These are phyloP conservation scores for Notarius lentiginosus DNA, from an alignment of 2,113 vertebrate genomes.

Conservation along the genomic window DNA sequence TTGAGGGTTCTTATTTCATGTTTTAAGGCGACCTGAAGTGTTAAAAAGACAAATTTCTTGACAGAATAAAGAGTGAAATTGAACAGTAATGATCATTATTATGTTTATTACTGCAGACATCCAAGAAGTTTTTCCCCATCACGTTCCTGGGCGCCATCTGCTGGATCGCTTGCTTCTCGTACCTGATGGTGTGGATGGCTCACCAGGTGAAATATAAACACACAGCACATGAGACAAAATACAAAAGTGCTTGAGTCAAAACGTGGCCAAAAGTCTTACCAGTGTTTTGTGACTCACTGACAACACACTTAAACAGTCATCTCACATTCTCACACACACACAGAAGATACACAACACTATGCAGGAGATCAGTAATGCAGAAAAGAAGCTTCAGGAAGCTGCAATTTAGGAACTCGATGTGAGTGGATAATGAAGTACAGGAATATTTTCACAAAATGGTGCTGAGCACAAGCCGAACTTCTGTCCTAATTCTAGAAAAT, in stretches of 20 bases:
- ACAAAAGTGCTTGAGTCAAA: background rate
- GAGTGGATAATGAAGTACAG: background rate
- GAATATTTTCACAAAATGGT: background rate
- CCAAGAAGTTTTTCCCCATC: slow-evolving; percentile 66
- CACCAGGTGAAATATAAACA: slow-evolving; percentile 68
- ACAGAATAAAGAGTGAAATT: background rate
- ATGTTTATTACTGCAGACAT: slow-evolving; percentile 53
- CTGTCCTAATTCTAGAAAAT: slow-evolving; percentile 14
- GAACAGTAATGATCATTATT: background rate
- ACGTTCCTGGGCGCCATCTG: slow-evolving; percentile 71
- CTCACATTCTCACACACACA: background rate
- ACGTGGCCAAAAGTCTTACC: background rate
- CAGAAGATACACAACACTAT: background rate
- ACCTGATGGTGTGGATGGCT: slow-evolving; percentile 78
- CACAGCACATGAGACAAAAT: background rate
- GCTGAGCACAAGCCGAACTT: background rate
- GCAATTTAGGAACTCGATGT: background rate
- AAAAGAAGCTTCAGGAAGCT: background rate
- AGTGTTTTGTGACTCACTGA: background rate
- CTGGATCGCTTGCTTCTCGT: slow-evolving; percentile 75
- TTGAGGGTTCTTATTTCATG: background rate
- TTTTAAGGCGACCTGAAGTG: background rate
- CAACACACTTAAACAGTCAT: background rate
- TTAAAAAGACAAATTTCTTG: background rate
- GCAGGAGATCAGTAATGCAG: background rate